These are phyloP conservation scores for Yponomeuta evonymella DNA, from an alignment of 2,888 invertebrate genomes.

Conservation along the genomic window DNA sequence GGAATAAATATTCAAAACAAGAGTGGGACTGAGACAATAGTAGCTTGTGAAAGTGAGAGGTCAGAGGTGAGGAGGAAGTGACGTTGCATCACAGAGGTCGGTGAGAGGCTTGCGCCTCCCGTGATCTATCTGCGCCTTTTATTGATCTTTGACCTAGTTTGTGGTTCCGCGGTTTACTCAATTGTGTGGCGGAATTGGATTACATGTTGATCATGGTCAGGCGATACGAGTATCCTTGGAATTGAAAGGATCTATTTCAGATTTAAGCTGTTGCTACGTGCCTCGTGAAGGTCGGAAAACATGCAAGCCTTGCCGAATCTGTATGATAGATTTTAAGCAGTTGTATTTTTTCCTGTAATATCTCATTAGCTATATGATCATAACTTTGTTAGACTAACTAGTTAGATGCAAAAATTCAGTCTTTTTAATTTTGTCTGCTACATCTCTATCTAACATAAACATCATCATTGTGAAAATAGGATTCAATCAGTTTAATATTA, in stretches of 20 bases:
- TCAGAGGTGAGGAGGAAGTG: slow-evolving; percentile 21
- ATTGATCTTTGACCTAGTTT: slow-evolving; percentile 14
- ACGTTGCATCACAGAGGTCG: slow-evolving; percentile 22
- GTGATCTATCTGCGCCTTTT: slow-evolving; percentile 8
- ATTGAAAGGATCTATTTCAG: not conserved
- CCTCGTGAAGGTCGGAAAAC: too few species aligned
- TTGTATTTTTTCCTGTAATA: too few species aligned
- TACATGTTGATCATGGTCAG: not conserved
- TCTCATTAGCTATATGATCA: too few species aligned
- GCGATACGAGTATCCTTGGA: not conserved
- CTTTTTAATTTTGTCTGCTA: too few species aligned
- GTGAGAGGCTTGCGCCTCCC: slow-evolving; percentile 13
- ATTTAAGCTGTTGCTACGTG: not conserved
- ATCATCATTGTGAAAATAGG: too few species aligned
- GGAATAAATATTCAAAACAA: not conserved
- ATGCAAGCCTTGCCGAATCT: too few species aligned
- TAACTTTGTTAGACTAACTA: too few species aligned
- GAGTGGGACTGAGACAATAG: slow-evolving; percentile 20
- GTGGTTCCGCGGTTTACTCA: not conserved
- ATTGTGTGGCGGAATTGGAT: not conserved
- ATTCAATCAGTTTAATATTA: too few species aligned
- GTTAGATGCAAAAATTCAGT: too few species aligned
- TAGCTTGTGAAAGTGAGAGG: slow-evolving; percentile 24
- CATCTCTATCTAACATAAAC: too few species aligned
- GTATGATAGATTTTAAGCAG: too few species aligned